A percentile compares a stretch with the other conserved stretches of the same genome.
phyloP scores from a whole-genome alignment of 2,888 invertebrate species.

The Serrognathus titanus region DNA sequence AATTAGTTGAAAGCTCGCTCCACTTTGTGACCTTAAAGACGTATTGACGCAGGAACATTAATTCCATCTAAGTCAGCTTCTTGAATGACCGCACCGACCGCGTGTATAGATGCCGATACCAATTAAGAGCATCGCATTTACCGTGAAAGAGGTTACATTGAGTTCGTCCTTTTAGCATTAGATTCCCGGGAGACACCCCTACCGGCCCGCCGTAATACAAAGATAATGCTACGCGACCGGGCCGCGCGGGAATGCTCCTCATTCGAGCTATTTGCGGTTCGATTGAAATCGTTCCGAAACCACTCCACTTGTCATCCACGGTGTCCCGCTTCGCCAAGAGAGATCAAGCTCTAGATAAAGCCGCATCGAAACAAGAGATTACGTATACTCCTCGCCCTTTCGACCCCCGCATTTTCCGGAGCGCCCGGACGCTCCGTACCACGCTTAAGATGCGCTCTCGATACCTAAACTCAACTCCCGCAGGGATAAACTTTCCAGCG shows the following conservation, averaged over 20 bases:
- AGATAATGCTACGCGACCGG: conserved; percentile 38
- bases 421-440: no score
- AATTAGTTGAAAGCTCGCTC: conserved; percentile 46
- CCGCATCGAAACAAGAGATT: conserved; percentile 42
- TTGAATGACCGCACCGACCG: conserved; percentile 39
- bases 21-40: conserved; percentile 44
- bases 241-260: conserved; percentile 29
- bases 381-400: conserved; percentile 26
- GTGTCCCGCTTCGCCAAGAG: conserved; percentile 32
- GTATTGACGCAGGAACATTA: conserved; percentile 43
- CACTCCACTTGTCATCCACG: conserved; percentile 43
- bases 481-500: background rate
- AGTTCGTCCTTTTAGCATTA: conserved; percentile 34
- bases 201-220: conserved; percentile 30
- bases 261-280: conserved; percentile 41
- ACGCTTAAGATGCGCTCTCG: no score
- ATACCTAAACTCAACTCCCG: background rate
- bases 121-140: conserved; percentile 31
- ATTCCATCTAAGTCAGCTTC: conserved; percentile 43
- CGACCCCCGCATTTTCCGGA: background rate
- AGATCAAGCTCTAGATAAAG: conserved; percentile 43
- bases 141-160: conserved; percentile 31
- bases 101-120: conserved; percentile 27
- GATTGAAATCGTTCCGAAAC: conserved; percentile 46
- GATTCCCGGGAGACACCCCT: conserved; percentile 25